Evolutionary conservation across 2,797 vertebrate genomes (phyloP).

Genomic region (Sebastes cheni): DNA sequence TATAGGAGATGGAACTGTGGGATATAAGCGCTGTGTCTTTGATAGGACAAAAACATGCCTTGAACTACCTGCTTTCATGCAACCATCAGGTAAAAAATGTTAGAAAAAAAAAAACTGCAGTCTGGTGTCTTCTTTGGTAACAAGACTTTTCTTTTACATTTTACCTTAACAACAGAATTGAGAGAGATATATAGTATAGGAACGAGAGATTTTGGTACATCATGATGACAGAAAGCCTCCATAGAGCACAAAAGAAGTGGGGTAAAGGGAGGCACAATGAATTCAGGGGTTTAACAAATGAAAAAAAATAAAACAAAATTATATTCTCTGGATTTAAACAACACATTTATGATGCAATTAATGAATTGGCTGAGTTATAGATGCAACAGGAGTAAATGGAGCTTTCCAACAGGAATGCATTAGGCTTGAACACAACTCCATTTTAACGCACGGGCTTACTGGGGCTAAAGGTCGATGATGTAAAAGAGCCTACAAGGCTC

Average conservation of each 20-base stretch:
- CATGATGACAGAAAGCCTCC: not conserved
- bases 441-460: too few species aligned
- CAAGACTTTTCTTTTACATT: not conserved
- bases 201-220: not conserved
- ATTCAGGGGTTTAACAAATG: not conserved
- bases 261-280: not conserved
- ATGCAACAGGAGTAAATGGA: not conserved
- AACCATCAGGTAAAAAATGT: slow-evolving; percentile 3
- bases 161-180: not conserved
- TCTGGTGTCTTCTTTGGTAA: not conserved
- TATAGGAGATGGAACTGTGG: not conserved
- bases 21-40: slow-evolving; percentile 9
- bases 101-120: not conserved
- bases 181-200: not conserved
- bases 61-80: slow-evolving; percentile 1
- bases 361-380: not conserved
- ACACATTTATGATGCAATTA: not conserved
- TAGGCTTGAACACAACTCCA: not conserved
- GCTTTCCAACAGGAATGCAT: not conserved
- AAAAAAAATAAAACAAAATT: not conserved
- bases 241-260: not conserved
- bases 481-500: too few species aligned
- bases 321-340: not conserved
- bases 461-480: too few species aligned
- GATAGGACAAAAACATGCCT: slow-evolving; percentile 22